Evolutionary conservation across 2,888 invertebrate genomes (phyloP).

Genomic region (Dolichopus griseipennis): DNA sequence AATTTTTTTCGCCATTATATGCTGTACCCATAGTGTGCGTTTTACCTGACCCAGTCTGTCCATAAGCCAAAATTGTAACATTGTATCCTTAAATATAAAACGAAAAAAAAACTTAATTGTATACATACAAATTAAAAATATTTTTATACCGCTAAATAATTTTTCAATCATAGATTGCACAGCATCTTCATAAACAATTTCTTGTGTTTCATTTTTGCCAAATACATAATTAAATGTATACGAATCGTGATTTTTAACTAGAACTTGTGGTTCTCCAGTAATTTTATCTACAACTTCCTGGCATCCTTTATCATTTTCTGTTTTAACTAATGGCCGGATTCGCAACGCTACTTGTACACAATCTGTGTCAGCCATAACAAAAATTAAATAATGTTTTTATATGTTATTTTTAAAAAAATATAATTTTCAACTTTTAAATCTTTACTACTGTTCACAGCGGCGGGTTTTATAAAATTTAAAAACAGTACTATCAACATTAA

Average conservation of each 20-base stretch:
- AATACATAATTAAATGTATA: slow-evolving; percentile 84
- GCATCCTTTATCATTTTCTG: slow-evolving; percentile 66
- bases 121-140: neutral
- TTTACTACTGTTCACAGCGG: neutral
- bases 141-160: slow-evolving; percentile 61
- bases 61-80: slow-evolving; percentile 88
- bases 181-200: slow-evolving; percentile 62
- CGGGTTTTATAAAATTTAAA: neutral
- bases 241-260: slow-evolving; percentile 56
- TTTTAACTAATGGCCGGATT: slow-evolving; percentile 67
- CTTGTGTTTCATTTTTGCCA: slow-evolving; percentile 58
- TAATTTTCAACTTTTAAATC: too few relatives aligned
- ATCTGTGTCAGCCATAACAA: slow-evolving; percentile 25
- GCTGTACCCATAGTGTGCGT: slow-evolving; percentile 89
- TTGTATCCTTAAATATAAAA: slow-evolving; percentile 61
- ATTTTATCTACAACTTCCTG: slow-evolving; percentile 61
- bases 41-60: slow-evolving; percentile 89
- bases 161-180: slow-evolving; percentile 62
- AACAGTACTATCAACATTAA: neutral
- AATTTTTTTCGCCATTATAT: slow-evolving; percentile 53
- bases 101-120: neutral
- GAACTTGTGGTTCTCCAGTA: slow-evolving; percentile 57
- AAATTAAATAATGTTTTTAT: too few relatives aligned
- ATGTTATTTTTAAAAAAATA: too few relatives aligned
- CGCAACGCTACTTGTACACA: slow-evolving; percentile 63